These are phyloP conservation scores for Bibio marci DNA, from an alignment of 2,888 invertebrate genomes.

Conservation along the genomic window DNA sequence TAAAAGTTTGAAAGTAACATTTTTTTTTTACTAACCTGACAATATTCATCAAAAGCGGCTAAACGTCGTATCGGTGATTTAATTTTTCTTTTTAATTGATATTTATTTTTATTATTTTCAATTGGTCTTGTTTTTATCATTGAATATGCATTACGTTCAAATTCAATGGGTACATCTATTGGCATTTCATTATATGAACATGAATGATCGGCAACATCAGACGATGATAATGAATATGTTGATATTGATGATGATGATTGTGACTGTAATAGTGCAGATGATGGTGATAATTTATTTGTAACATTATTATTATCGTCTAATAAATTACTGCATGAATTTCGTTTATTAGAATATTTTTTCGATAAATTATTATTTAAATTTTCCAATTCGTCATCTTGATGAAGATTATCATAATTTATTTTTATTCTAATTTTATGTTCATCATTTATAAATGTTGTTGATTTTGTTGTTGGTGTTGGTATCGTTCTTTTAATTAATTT, in stretches of 20 bases:
- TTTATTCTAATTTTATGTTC: slow-evolving; percentile 11
- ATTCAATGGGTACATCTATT: slow-evolving; percentile 10
- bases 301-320: neutral
- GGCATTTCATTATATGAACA: slow-evolving; percentile 10
- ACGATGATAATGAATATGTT: too few relatives aligned
- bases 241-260: neutral
- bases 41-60: neutral
- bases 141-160: slow-evolving; percentile 7
- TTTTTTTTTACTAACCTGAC: neutral
- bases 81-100: neutral
- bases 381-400: neutral
- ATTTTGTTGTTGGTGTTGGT: neutral
- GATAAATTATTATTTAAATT: too few relatives aligned
- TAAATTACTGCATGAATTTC: too few relatives aligned
- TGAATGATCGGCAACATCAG: too few relatives aligned
- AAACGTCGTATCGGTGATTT: neutral
- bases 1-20: too few relatives aligned
- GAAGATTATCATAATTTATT: slow-evolving; percentile 6
- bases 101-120: neutral
- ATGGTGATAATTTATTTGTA: neutral
- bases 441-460: neutral
- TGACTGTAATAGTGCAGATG: too few relatives aligned
- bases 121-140: too few relatives aligned
- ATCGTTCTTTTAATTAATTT: too few relatives aligned
- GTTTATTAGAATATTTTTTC: neutral